A percentile compares a stretch with the other conserved stretches of the same genome.
These are phyloP conservation scores for Suricata suricatta DNA, from an alignment of 2,113 vertebrate species.

Conservation along the genomic window DNA sequence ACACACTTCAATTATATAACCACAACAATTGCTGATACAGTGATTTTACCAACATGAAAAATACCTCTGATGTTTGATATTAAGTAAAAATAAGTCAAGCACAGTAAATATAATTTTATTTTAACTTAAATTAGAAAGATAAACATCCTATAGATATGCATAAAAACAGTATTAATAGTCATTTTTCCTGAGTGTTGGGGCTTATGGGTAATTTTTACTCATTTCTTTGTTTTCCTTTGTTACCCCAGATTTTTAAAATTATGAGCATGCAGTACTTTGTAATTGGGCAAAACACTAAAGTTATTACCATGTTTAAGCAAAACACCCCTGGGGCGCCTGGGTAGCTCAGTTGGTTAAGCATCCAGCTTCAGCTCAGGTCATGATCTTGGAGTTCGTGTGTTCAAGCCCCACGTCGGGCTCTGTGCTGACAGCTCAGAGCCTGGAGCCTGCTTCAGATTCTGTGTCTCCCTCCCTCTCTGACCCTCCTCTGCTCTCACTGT, in stretches of 20 bases:
- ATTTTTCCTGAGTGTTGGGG: background rate
- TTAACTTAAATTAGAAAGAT: background rate
- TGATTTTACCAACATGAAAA: background rate
- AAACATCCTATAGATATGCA: background rate
- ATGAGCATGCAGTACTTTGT: background rate
- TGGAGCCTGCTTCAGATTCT: too few relatives aligned
- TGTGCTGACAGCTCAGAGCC: too few relatives aligned
- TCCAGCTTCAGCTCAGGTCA: too few relatives aligned
- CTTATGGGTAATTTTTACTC: background rate
- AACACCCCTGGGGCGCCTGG: background rate
- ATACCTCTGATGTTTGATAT: background rate
- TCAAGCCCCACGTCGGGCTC: too few relatives aligned
- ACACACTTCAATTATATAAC: background rate
- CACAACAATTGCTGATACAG: background rate
- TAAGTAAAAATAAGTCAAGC: background rate
- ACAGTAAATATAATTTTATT: background rate
- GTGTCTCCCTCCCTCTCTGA: too few relatives aligned
- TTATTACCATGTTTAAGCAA: background rate
- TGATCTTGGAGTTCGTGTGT: too few relatives aligned
- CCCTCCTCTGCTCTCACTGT: too few relatives aligned
- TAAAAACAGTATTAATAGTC: background rate
- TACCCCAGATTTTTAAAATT: background rate
- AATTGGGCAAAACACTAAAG: background rate
- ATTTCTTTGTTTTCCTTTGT: background rate
- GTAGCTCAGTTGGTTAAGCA: too few relatives aligned